These are phyloP conservation scores for Numida meleagris DNA, from an alignment of 2,113 vertebrate genomes.

Conservation along the genomic window DNA sequence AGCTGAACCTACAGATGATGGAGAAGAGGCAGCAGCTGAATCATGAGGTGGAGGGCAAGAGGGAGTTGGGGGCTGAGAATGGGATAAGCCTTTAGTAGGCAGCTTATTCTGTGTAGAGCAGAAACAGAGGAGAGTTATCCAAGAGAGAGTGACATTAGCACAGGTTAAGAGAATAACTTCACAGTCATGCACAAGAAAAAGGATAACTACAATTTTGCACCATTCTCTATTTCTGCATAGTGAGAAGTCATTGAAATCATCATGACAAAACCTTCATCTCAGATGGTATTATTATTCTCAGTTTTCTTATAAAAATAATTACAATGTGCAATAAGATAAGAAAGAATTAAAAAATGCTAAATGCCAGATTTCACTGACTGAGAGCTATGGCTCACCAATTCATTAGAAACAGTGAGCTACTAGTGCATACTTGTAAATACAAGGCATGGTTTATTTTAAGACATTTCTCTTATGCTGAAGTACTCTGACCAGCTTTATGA, in stretches of 20 bases:
- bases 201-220: not conserved
- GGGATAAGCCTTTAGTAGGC: constrained; percentile 74
- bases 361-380: not conserved
- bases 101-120: constrained; percentile 80
- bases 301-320: not conserved
- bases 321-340: not conserved
- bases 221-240: not conserved
- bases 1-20: constrained; percentile 70
- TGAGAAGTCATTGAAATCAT: not conserved
- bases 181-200: constrained; percentile 13
- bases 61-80: constrained; percentile 71
- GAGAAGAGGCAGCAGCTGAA: constrained; percentile 77
- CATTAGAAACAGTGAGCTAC: not conserved
- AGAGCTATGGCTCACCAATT: not conserved
- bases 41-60: constrained; percentile 78
- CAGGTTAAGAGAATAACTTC: not conserved
- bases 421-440: not conserved
- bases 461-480: not conserved
- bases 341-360: not conserved
- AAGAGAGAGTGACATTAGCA: not conserved
- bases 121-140: constrained; percentile 73
- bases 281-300: not conserved
- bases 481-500: not conserved
- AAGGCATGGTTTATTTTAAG: not conserved
- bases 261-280: rapidly evolving